Base-by-base conservation (phyloP, 2,888 invertebrate species). In the Liposcelis brunnea region DNA sequence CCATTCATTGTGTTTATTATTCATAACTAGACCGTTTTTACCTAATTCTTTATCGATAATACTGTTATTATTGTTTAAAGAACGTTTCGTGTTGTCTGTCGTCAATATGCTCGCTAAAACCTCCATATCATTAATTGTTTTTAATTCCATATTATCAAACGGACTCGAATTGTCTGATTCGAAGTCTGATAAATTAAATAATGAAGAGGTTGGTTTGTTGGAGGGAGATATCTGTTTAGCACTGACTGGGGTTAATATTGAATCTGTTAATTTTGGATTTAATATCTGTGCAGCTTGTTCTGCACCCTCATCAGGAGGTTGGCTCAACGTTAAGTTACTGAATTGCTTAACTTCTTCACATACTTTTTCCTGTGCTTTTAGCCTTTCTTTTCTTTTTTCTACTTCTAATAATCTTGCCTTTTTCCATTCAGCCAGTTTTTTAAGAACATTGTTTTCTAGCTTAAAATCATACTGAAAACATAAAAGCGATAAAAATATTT, bases 71-170 rank as follows among this genome's bases (percentile, higher is more conserved):
- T 32, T 44, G 35, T 31, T 35, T 11, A 10, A 14, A 18, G 44
- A 42, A 38, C 16, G 48, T 40, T 43, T 38, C 5, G 31, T 46
- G 31, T 43, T 31, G 43, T 42, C 42, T 21, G 44, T 44, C 12
- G 46, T 50, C 15, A 54, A 45, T 10, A 89, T 85, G 63, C 85
- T 80, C 11, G 89, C 89, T 51, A 93, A 65, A 59, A 86, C 77
- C 62, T 87, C 89, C 72, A 90, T 77, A 58, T 91, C 90, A 65
- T 93, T 90, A 48, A 93, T 81, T 35, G 87, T 85, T 64, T 90
- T 87, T 44, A 93, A 62, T 65, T 87, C 90, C 64, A 89, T 79
- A 65, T 84, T 87, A 66, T 93, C 91, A 65, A 93, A 93, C 1
- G 91, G 91, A 61, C 86, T 89, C 45, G 86, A 85, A 43, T 83